phyloP scores from a whole-genome alignment of 2,113 vertebrate species.

The Serinus canaria region DNA sequence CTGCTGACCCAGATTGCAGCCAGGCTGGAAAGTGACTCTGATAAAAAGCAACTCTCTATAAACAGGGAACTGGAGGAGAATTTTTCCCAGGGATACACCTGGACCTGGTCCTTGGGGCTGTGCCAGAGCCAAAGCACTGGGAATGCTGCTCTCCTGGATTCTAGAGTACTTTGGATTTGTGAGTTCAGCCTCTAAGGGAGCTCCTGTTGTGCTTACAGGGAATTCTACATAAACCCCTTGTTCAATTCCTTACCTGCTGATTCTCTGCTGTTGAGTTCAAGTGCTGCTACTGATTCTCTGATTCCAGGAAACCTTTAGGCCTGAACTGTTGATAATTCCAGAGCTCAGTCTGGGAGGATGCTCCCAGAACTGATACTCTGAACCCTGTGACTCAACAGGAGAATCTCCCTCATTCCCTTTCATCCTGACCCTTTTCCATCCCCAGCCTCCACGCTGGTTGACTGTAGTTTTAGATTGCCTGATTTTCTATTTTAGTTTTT shows the following conservation, averaged over 20 bases:
- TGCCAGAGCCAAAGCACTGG: not conserved
- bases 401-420: not conserved
- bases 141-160: not conserved
- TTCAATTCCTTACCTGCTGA: not conserved
- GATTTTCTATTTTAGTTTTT: not conserved
- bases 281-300: not conserved
- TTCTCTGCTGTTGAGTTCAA: not conserved
- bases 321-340: not conserved
- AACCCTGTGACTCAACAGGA: not conserved
- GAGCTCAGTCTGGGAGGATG: not conserved
- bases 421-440: not conserved
- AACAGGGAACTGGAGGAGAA: not conserved
- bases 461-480: not conserved
- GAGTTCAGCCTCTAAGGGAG: not conserved
- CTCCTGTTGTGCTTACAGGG: not conserved
- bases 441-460: accelerated
- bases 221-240: not conserved
- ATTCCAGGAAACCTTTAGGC: not conserved
- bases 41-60: not conserved
- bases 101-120: not conserved
- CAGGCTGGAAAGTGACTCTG: not conserved
- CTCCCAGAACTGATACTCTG: too few species aligned
- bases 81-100: not conserved
- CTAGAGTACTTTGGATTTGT: not conserved
- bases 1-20: not conserved